Percentiles rank a stretch among this genome's conserved stretches.
Conservation (phyloP, 2,888 invertebrate species). For the Ariolimax columbianus region DNA sequence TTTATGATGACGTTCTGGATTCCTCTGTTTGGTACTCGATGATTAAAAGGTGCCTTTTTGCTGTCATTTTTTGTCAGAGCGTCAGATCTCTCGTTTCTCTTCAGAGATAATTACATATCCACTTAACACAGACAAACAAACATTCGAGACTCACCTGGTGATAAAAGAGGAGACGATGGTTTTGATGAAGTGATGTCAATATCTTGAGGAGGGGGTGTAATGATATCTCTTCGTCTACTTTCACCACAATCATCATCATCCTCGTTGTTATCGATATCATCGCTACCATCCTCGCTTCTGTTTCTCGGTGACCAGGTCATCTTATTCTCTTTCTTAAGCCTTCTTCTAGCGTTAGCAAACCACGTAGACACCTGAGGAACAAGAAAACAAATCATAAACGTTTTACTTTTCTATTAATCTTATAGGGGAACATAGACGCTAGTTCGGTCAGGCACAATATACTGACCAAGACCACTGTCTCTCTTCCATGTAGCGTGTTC, state of each 20-base stretch:
- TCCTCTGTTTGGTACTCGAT: too few species aligned
- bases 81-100: too few species aligned
- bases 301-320: constrained; percentile 98
- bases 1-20: too few species aligned
- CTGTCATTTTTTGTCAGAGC: too few species aligned
- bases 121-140: background rate
- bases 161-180: constrained; percentile 46
- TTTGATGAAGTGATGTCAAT: constrained; percentile 49
- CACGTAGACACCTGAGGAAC: constrained; percentile 88
- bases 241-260: constrained; percentile 56
- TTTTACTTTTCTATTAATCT: too few species aligned
- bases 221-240: constrained; percentile 34
- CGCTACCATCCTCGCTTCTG: constrained; percentile 76
- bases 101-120: too few species aligned
- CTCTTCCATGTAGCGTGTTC: too few species aligned
- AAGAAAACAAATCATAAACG: background rate
- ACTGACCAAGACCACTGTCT: too few species aligned
- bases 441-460: too few species aligned
- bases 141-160: constrained; percentile 39
- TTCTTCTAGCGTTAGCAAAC: constrained; percentile 95
- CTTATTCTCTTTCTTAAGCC: constrained; percentile 97
- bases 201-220: constrained; percentile 35
- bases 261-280: constrained; percentile 78
- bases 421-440: too few species aligned
- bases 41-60: too few species aligned